Evolutionary conservation across 2,113 vertebrate genomes (phyloP), one percentile per base, ranked within the genome.

Genomic region (Coptodon rendalli): DNA sequence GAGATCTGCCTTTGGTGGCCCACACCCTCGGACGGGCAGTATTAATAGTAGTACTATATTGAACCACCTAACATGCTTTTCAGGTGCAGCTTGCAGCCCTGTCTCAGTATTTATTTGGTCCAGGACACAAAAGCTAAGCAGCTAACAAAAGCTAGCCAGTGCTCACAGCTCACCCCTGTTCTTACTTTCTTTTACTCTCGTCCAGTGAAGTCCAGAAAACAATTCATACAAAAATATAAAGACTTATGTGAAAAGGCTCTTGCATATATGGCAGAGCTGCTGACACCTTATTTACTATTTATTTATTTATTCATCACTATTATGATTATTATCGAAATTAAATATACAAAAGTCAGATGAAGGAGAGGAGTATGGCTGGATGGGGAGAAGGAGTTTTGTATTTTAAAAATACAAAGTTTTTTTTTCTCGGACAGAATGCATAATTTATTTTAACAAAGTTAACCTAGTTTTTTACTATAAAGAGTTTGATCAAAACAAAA

Each of bases 1-100:
- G 0, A 63, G 59, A 34, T 34, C 5, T 63, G 16, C 29, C 16
- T 63, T 63, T 63, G 29, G 0, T 19, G 16, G 2, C 54, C 52
- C 57, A 2, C 16, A 1, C 59, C 59, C 59, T 63, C 9, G 0
- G 59, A 19, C 1, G 0, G 16, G 59, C 59, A 19, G 59, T 0
- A 19, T 3, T 61, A 19, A 16, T 63, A 63, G 59, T 36, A 63
- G 16, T 36, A 0, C 59, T 63, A 36, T 0, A 68, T 14, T 68
- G n/a, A 68, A 13, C 11, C 34, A 1, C 4, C 2, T 40, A 40
- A 68, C 63, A 40, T 66, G 31, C 17, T 66, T 36, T 66, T 36
- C 31, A 66, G 31, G 61, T 36, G 61, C 31, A 12, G 31, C 61
- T 66, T 36, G 17, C 31, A 66, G 31, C 31, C 31, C 0, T 66